Evolutionary conservation across 2,113 vertebrate species (phyloP).

Genomic region (Montifringilla adamsi): DNA sequence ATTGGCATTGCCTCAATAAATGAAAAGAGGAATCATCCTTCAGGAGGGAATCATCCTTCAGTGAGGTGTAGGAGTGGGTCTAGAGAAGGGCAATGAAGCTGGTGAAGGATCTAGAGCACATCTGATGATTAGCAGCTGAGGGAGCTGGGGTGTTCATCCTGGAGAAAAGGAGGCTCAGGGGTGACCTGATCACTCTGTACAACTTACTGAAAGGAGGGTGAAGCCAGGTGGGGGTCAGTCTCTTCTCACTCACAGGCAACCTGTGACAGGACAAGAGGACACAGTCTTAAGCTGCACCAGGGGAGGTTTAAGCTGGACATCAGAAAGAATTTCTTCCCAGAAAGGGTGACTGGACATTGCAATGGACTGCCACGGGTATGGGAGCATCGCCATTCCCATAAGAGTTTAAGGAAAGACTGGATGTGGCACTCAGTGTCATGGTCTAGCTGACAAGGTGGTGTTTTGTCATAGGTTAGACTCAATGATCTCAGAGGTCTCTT

Average conservation of each 20-base stretch:
- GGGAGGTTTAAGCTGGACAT: background rate
- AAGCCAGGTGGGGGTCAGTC: fast-evolving
- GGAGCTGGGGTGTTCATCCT: fast-evolving
- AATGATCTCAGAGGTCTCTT: background rate
- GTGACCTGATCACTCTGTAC: too few species aligned
- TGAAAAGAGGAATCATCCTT: background rate
- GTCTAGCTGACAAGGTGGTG: background rate
- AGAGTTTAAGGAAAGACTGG: background rate
- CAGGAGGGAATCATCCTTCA: background rate
- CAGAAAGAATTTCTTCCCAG: background rate
- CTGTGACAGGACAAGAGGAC: too few species aligned
- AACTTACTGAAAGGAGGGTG: fast-evolving
- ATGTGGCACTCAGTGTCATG: background rate
- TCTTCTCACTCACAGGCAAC: background rate
- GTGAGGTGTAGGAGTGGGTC: background rate
- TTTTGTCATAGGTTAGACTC: background rate
- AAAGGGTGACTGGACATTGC: background rate
- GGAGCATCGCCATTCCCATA: background rate
- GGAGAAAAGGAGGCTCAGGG: background rate
- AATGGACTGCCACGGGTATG: background rate
- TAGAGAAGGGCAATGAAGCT: background rate
- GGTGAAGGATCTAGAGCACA: background rate
- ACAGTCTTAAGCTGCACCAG: background rate
- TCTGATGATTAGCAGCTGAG: background rate
- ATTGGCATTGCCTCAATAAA: background rate